Percentiles rank a stretch among this genome's conserved stretches.
These are phyloP conservation scores for Cryptoprocta ferox DNA, from an alignment of 2,797 vertebrate genomes.

Conservation along the genomic window DNA sequence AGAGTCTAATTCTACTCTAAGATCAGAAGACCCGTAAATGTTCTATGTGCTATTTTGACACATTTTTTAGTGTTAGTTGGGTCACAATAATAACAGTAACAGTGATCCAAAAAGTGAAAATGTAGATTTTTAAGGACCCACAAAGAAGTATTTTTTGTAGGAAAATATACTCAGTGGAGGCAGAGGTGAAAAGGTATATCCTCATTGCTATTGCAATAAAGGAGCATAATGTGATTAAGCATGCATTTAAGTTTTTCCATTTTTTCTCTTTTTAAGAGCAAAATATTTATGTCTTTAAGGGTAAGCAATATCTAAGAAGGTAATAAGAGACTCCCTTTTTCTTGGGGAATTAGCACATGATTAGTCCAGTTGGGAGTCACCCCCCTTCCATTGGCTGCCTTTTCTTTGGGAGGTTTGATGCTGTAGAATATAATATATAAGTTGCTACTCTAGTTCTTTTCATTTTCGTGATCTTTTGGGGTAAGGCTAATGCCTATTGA, in stretches of 20 bases:
- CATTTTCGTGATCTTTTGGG: neutral
- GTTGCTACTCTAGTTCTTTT: neutral
- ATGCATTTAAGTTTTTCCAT: neutral
- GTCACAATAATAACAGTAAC: neutral
- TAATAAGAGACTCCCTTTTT: neutral
- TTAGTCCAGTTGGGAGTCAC: neutral
- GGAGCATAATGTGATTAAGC: neutral
- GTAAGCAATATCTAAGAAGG: neutral
- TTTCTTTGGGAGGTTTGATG: neutral
- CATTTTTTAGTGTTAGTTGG: neutral
- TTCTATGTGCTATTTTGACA: neutral
- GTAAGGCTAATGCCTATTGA: neutral
- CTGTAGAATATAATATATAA: neutral
- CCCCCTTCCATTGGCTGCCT: neutral
- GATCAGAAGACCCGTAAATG: neutral
- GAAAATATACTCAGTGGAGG: neutral
- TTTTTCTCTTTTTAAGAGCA: neutral
- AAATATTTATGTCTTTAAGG: neutral
- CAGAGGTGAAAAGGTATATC: neutral
- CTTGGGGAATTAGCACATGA: neutral
- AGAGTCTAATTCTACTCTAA: neutral
- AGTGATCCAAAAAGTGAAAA: neutral
- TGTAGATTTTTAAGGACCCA: neutral
- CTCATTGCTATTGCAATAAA: neutral
- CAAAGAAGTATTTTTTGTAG: neutral